phyloP scores from a whole-genome alignment of 2,888 invertebrate species.

The Drosophila anomelani region DNA sequence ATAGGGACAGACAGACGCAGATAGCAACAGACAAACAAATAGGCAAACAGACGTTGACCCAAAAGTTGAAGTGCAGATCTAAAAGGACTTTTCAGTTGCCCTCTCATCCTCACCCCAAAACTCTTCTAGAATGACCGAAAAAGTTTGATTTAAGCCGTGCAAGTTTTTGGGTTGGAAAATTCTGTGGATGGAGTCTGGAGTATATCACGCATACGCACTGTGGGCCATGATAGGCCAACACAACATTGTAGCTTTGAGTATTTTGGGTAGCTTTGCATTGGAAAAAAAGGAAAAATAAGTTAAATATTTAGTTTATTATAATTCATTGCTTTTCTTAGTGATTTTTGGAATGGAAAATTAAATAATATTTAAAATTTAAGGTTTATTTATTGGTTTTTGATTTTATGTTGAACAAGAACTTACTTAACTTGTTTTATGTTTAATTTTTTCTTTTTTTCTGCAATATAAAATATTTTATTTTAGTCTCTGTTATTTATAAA shows the following conservation, averaged over 20 bases:
- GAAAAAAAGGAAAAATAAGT: too few relatives aligned
- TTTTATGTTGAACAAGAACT: neutral
- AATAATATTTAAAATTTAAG: neutral
- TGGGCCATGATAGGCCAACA: conserved; percentile 61
- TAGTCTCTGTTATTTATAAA: neutral
- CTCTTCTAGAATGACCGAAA: conserved; percentile 34
- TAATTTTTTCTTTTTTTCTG: neutral
- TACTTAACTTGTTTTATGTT: neutral
- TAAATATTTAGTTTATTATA: neutral
- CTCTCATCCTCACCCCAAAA: neutral
- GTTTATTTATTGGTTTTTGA: neutral
- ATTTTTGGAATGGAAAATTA: neutral
- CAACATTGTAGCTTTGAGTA: conserved; percentile 22
- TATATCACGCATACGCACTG: conserved; percentile 80
- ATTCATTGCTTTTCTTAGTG: neutral
- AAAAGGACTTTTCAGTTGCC: conserved; percentile 51
- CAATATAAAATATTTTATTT: neutral
- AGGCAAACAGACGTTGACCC: conserved; percentile 80
- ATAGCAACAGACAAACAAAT: conserved; percentile 79
- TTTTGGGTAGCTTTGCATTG: neutral
- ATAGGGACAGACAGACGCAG: conserved; percentile 49
- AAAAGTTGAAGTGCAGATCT: conserved; percentile 80
- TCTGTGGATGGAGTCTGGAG: conserved; percentile 52
- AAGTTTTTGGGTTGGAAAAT: conserved; percentile 69
- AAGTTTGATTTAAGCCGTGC: conserved; percentile 77